These are phyloP conservation scores for Numenius phaeopus DNA, from an alignment of 2,797 vertebrate species.

Conservation along the genomic window DNA sequence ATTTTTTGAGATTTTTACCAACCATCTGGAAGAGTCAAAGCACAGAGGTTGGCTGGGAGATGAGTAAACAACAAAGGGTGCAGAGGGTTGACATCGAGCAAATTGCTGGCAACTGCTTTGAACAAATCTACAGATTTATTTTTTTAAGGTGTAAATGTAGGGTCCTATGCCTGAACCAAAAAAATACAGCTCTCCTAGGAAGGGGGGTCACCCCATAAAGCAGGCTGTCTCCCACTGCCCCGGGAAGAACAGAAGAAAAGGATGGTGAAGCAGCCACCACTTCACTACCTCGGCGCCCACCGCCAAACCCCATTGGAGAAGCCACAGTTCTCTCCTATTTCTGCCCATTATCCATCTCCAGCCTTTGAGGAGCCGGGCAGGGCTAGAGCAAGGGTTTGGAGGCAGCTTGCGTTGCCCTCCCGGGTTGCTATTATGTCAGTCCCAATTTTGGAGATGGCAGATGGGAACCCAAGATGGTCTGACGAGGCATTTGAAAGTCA, in stretches of 20 bases:
- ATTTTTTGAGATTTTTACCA: not conserved
- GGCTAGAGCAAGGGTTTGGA: not conserved
- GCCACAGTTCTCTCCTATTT: not conserved
- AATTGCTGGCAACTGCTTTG: not conserved
- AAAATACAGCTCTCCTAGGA: not conserved
- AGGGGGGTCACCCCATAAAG: not conserved
- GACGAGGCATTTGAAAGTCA: conserved; percentile 37
- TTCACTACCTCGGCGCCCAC: accelerated
- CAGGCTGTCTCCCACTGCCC: not conserved
- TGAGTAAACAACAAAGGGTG: not conserved
- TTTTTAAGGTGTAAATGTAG: not conserved
- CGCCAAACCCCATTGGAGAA: not conserved
- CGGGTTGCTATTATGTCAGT: not conserved
- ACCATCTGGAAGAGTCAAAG: not conserved
- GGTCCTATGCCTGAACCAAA: not conserved
- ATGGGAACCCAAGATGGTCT: conserved; percentile 43
- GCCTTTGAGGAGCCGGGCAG: not conserved
- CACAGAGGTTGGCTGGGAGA: not conserved
- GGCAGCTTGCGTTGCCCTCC: not conserved
- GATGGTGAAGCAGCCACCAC: not conserved
- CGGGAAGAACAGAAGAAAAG: not conserved
- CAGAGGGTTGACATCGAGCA: accelerated
- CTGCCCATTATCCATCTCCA: not conserved
- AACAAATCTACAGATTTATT: not conserved
- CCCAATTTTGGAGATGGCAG: not conserved